Conservation (phyloP, 2,797 vertebrate genomes). For the Pangasius sanitwongsei region DNA sequence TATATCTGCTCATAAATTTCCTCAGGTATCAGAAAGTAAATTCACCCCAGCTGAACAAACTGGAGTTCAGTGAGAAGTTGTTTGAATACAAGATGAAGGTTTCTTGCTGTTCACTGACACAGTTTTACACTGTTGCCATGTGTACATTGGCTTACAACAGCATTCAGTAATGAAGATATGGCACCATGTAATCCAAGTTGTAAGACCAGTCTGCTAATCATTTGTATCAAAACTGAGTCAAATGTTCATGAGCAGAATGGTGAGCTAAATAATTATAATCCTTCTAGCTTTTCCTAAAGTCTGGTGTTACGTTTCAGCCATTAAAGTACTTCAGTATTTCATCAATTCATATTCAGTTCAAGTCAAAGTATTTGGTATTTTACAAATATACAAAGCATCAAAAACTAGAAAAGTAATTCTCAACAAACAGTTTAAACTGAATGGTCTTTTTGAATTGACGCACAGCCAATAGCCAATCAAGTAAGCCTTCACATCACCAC, state of each 20-base stretch:
- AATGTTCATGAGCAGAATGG: not conserved
- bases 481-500: not conserved
- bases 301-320: not conserved
- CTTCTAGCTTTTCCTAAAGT: not conserved
- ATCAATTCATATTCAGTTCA: not conserved
- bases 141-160: not conserved
- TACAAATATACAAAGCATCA: not conserved
- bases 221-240: not conserved
- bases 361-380: not conserved
- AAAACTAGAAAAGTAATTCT: not conserved
- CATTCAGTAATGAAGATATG: not conserved
- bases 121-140: not conserved
- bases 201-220: not conserved
- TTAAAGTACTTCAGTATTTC: not conserved
- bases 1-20: not conserved
- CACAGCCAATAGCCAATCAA: conserved; percentile 48
- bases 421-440: conserved; percentile 7
- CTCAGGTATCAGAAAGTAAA: not conserved
- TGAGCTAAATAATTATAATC: not conserved
- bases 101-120: not conserved
- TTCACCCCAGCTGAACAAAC: not conserved
- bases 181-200: not conserved
- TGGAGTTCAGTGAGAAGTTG: not conserved
- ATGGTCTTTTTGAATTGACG: conserved; percentile 9
- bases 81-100: not conserved